phyloP scores from a whole-genome alignment of 2,888 invertebrate genomes.

The Melanotus villosus region DNA sequence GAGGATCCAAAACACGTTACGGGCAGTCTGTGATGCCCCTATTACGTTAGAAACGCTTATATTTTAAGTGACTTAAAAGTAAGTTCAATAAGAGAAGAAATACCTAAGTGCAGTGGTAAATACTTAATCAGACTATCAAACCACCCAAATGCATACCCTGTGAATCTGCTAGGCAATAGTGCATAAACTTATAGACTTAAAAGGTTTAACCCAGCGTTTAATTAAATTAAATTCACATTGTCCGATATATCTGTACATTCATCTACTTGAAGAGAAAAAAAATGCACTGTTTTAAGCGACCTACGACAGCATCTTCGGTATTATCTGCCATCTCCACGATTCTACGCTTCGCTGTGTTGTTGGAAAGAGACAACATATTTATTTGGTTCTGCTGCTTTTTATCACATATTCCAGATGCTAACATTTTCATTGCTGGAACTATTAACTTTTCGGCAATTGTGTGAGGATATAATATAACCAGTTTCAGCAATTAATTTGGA shows the following conservation, averaged over 20 bases:
- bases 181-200: too few relatives aligned
- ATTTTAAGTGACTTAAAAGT: too few relatives aligned
- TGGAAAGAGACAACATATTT: constrained; percentile 57
- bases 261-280: constrained; percentile 27
- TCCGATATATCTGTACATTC: constrained; percentile 13
- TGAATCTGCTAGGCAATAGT: too few relatives aligned
- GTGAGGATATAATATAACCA: constrained; percentile 55
- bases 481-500: constrained; percentile 23
- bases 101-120: too few relatives aligned
- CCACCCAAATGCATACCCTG: too few relatives aligned
- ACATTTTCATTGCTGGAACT: constrained; percentile 49
- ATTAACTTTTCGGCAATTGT: constrained; percentile 59
- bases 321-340: constrained; percentile 47
- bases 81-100: too few relatives aligned
- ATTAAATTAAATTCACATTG: constrained; percentile 25
- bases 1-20: too few relatives aligned
- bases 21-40: too few relatives aligned
- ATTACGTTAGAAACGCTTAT: too few relatives aligned
- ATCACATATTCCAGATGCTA: constrained; percentile 55
- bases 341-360: constrained; percentile 58
- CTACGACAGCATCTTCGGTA: constrained; percentile 3
- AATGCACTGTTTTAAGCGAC: background rate
- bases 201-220: too few relatives aligned
- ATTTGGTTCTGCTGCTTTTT: too few relatives aligned
- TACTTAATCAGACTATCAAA: too few relatives aligned